phyloP scores from a whole-genome alignment of 2,797 vertebrate genomes.

The Onychomys torridus region DNA sequence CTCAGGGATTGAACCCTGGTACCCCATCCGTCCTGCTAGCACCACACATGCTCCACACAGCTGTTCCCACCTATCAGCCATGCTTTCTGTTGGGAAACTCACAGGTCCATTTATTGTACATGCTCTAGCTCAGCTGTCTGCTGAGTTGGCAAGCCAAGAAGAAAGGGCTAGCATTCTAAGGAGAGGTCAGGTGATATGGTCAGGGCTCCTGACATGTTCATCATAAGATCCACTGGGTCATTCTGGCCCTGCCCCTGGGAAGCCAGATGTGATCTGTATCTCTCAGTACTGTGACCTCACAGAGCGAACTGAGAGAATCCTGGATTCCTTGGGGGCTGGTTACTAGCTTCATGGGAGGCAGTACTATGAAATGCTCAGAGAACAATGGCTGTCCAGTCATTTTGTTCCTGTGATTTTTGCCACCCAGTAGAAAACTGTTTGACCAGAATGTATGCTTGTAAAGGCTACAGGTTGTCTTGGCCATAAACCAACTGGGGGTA shows the following conservation, averaged over 20 bases:
- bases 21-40: accelerated
- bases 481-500: accelerated
- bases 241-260: neutral
- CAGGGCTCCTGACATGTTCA: neutral
- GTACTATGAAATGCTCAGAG: neutral
- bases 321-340: neutral
- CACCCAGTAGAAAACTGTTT: neutral
- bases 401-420: neutral
- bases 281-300: neutral
- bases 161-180: neutral
- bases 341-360: neutral
- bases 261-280: neutral
- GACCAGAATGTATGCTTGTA: neutral
- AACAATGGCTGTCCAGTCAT: too few species aligned
- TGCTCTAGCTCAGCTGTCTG: accelerated
- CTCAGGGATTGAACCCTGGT: neutral
- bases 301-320: neutral
- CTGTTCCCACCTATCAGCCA: accelerated
- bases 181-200: too few species aligned
- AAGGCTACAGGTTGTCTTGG: neutral
- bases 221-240: neutral
- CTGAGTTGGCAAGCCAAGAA: too few species aligned
- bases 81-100: neutral
- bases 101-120: accelerated
- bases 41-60: accelerated